phyloP scores from a whole-genome alignment of 35 echinoderm and acorn worm species.

The Heliocidaris tuberculata region DNA sequence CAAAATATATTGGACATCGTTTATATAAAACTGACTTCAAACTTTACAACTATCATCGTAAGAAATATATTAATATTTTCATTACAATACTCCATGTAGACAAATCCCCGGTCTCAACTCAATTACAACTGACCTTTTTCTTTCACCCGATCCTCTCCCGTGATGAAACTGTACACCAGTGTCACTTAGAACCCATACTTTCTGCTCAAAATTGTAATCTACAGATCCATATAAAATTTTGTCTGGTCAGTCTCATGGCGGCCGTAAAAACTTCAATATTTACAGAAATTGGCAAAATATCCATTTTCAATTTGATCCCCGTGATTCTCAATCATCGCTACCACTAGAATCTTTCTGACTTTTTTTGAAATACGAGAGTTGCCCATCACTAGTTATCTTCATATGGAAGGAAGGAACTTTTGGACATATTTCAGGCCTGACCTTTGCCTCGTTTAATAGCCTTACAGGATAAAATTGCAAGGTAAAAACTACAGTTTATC shows the following conservation, averaged over 20 bases:
- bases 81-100: neutral
- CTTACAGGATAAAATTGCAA: too few relatives aligned
- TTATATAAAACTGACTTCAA: too few relatives aligned
- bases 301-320: neutral
- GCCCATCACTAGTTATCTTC: too few relatives aligned
- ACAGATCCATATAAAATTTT: neutral
- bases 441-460: too few relatives aligned
- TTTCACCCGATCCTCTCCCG: neutral
- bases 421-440: too few relatives aligned
- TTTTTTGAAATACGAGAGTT: too few relatives aligned
- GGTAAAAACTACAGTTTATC: too few relatives aligned
- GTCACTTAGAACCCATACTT: neutral
- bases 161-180: neutral
- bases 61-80: neutral
- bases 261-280: neutral
- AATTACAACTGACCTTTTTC: neutral
- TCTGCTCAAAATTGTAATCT: neutral
- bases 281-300: neutral
- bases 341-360: too few relatives aligned
- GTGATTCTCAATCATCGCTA: neutral
- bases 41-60: too few relatives aligned
- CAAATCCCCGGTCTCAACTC: neutral
- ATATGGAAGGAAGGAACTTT: too few relatives aligned
- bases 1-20: too few relatives aligned
- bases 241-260: neutral